These are phyloP conservation scores for Stomatorhinus ivindoensis DNA, from an alignment of 2,113 vertebrate genomes.

Conservation along the genomic window DNA sequence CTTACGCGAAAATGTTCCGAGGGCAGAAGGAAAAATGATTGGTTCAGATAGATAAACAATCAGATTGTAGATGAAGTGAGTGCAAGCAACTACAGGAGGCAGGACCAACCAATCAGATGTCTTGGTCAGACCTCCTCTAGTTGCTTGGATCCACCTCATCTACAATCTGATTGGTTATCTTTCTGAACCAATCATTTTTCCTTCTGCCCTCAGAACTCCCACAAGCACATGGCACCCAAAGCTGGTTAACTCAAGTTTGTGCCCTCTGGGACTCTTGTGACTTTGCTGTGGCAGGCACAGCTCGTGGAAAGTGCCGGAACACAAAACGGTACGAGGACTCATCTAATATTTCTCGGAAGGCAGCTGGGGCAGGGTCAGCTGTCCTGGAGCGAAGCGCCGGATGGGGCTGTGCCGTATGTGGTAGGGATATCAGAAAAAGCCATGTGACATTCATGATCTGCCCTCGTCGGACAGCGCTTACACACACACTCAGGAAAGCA, in stretches of 20 bases:
- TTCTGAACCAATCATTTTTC: no score
- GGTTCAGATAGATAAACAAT: no score
- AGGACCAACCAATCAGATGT: no score
- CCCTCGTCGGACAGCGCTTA: background rate
- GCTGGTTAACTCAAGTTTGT: background rate
- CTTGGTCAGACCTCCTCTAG: no score
- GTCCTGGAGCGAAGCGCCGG: conserved; percentile 8
- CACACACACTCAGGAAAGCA: background rate
- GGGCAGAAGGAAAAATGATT: no score
- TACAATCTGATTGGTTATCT: no score
- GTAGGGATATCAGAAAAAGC: background rate
- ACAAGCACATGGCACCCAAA: no score
- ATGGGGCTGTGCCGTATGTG: background rate
- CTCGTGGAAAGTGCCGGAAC: background rate
- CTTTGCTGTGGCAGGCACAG: background rate
- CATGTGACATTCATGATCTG: conserved; percentile 24
- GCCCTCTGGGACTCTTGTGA: background rate
- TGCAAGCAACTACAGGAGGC: no score
- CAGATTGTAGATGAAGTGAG: no score
- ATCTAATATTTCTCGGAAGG: conserved; percentile 24
- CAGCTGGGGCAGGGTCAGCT: conserved; percentile 11
- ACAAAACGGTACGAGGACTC: background rate
- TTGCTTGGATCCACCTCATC: no score
- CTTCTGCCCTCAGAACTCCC: no score
- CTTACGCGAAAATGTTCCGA: no score